Base-by-base conservation (phyloP, 2,113 vertebrate species). In the Mustela lutreola region DNA sequence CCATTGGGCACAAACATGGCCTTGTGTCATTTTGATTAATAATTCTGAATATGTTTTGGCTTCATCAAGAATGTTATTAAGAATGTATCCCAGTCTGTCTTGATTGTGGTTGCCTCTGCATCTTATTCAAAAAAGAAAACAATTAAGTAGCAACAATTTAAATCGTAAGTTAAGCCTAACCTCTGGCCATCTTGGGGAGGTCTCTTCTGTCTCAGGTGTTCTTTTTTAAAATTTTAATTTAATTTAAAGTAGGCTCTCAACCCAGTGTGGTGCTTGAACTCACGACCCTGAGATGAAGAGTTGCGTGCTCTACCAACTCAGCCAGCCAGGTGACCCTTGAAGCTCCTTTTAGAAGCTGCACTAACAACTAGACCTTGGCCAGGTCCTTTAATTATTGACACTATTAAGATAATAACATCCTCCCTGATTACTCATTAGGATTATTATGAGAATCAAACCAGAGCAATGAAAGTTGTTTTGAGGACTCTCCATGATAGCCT, bases 121-220 rank as follows among this genome's bases (percentile, higher is more conserved):
- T 95, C 22, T 48, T 16, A 80, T 88, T 62, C 45, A 39, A 82
- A 86, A 84, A 80, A 60, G 48, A 18, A 89, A 96, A 90, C 42
- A 42, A 42, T 42, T 42, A 42, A 73, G 31, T 33, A 26, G 15
- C 0, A 88, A 12, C 5, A 76, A 70, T 39, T 88, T 80, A 60
- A 73, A 36, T 58, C 63, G 4, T 58, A 45, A 60, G 1, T 65
- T 81, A 63, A 93, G 9, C 26, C 93, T 88, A 88, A 95, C 28
- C 21, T 89, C n/a, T 63, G 39, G 15, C 16, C 36, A 53, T 96
- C n/a, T 89, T 63, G 22, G 26, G 19, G 79, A 95, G 84, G 8
- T 58, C 28, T 60, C 11, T 87, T 58, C 33, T 33, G 1, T 86
- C 50, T 58, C 9, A 53, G 45, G 22, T 15, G 80, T 21, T 88